Evolutionary conservation across 2,797 vertebrate species (phyloP).

Genomic region (Scyliorhinus canicula): DNA sequence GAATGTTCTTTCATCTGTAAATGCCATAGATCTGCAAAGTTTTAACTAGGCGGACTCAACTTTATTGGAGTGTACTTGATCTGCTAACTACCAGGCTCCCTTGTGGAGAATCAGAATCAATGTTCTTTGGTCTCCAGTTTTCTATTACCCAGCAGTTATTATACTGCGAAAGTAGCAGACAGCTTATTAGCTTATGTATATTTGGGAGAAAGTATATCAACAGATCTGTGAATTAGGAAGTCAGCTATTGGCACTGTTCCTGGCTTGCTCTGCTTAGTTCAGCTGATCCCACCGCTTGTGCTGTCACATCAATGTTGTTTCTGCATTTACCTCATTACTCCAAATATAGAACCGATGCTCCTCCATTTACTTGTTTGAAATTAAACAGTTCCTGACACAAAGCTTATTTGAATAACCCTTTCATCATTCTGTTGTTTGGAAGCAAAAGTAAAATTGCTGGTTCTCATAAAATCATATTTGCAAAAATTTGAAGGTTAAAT

Average conservation of each 20-base stretch:
- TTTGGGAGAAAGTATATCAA: not conserved
- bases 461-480: not conserved
- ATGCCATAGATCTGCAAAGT: not conserved
- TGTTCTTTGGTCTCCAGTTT: not conserved
- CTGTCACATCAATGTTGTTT: slow-evolving; percentile 1
- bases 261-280: not conserved
- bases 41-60: not conserved
- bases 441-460: not conserved
- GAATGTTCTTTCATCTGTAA: not conserved
- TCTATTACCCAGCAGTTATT: not conserved
- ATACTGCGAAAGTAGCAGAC: not conserved
- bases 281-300: not conserved
- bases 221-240: not conserved
- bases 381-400: not conserved
- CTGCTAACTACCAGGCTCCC: not conserved
- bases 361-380: slow-evolving; percentile 5
- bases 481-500: not conserved
- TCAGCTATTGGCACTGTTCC: slow-evolving; percentile 11
- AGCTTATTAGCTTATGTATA: not conserved
- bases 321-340: not conserved
- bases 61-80: not conserved
- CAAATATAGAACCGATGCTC: not conserved
- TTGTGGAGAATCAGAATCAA: not conserved
- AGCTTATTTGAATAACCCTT: not conserved
- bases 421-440: not conserved